A percentile compares a stretch with the other conserved stretches of the same genome.
These are phyloP conservation scores for Protomyctophum bolini DNA, from an alignment of 2,113 vertebrate species.

Conservation along the genomic window DNA sequence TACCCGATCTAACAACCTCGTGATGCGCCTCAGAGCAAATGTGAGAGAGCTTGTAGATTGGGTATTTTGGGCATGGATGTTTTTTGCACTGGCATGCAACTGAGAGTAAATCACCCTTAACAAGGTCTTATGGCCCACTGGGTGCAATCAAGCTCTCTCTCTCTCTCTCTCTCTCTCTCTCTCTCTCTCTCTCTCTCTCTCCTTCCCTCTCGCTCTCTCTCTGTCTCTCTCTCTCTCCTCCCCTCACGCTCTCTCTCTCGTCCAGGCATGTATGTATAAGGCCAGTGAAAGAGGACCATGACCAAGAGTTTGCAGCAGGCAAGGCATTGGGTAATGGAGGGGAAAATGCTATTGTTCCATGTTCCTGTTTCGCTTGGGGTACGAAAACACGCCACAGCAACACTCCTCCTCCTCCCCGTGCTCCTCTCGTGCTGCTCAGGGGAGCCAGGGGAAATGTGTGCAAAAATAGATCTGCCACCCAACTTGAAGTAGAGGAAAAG, in stretches of 20 bases:
- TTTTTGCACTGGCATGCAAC: slow-evolving; percentile 39
- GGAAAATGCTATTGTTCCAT: slow-evolving; percentile 70
- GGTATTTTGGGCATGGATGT: too few species aligned
- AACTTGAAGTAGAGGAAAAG: slow-evolving; percentile 54
- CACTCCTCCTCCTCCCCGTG: neutral
- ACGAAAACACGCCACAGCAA: slow-evolving; percentile 50
- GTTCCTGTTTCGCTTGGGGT: slow-evolving; percentile 67
- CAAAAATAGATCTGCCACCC: slow-evolving; percentile 65
- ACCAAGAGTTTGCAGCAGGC: slow-evolving; percentile 45
- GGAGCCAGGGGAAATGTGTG: slow-evolving; percentile 57
- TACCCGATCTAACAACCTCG: too few species aligned
- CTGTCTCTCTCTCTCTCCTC: neutral
- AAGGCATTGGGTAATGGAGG: slow-evolving; percentile 63
- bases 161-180: slow-evolving; percentile 17
- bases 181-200: neutral
- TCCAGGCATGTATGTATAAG: slow-evolving; percentile 52
- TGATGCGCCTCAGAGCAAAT: too few species aligned
- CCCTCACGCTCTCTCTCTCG: slow-evolving; percentile 5
- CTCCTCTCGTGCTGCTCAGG: slow-evolving; percentile 35
- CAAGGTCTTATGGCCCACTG: slow-evolving; percentile 13
- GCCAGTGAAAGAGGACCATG: slow-evolving; percentile 31
- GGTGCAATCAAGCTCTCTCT: slow-evolving; percentile 22
- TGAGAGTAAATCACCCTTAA: slow-evolving; percentile 18
- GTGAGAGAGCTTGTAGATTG: too few species aligned
- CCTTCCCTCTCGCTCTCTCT: neutral